These are phyloP conservation scores for Limenitis camilla DNA, from an alignment of 2,888 invertebrate genomes.

Conservation along the genomic window DNA sequence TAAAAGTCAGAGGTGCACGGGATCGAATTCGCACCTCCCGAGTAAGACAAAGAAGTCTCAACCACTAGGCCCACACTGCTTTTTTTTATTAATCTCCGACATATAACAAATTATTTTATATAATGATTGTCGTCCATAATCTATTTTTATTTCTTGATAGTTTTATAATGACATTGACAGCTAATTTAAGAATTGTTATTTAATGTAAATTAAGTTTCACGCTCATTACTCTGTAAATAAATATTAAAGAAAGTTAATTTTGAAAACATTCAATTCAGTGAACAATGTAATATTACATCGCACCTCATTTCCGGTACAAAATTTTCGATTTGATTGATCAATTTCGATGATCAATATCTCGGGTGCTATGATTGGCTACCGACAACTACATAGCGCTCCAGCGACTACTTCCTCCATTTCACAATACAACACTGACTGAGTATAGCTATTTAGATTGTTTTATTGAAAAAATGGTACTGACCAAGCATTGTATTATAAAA, in stretches of 20 bases:
- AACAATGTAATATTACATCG: slow-evolving; percentile 56
- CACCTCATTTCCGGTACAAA: slow-evolving; percentile 70
- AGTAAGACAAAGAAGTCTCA: too few species aligned
- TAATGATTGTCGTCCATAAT: too few species aligned
- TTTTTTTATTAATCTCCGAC: too few species aligned
- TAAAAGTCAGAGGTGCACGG: too few species aligned
- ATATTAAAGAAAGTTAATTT: slow-evolving; percentile 34
- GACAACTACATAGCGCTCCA: slow-evolving; percentile 39
- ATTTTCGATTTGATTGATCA: slow-evolving; percentile 72
- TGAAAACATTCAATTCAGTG: slow-evolving; percentile 54
- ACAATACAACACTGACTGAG: slow-evolving; percentile 47
- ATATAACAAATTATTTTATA: too few species aligned
- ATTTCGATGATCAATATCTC: slow-evolving; percentile 69
- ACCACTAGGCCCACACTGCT: too few species aligned
- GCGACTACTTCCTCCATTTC: slow-evolving; percentile 47
- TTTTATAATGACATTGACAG: background rate
- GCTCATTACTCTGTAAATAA: slow-evolving; percentile 1
- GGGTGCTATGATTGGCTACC: slow-evolving; percentile 68
- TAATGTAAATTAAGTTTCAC: background rate
- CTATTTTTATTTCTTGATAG: too few species aligned
- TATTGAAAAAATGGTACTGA: slow-evolving; percentile 31
- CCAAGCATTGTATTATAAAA: slow-evolving; percentile 45
- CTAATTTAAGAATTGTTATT: background rate
- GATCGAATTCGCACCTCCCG: too few species aligned
- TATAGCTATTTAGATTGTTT: slow-evolving; percentile 31